Conservation (phyloP, 2,888 invertebrate genomes). For the Lepidocyrtoides sp. region DNA sequence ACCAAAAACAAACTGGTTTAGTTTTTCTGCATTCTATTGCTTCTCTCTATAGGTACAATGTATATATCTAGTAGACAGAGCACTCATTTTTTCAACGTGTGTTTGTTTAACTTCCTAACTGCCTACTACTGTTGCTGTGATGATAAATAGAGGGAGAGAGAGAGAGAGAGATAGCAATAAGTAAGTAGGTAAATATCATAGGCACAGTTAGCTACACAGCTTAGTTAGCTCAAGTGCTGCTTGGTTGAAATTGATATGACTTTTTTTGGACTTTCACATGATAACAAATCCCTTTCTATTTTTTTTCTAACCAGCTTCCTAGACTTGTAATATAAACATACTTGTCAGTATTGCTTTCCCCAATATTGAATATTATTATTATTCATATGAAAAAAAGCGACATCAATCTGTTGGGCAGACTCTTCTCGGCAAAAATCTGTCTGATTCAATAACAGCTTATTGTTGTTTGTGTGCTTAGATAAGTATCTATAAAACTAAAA, state of each 20-base stretch:
- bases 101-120: not conserved
- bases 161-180: too few species aligned
- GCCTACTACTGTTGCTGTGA: not conserved
- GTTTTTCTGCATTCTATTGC: too few species aligned
- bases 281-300: not conserved
- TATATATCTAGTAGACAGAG: not conserved
- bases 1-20: not conserved
- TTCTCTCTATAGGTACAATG: too few species aligned
- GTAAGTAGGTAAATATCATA: not conserved
- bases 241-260: not conserved
- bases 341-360: too few species aligned
- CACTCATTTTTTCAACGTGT: too few species aligned
- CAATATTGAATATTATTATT: not conserved
- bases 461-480: too few species aligned
- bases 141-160: not conserved
- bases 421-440: not conserved
- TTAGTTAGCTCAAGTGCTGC: too few species aligned
- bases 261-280: not conserved
- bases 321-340: too few species aligned
- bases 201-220: not conserved
- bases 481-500: too few species aligned
- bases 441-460: slow-evolving; percentile 22
- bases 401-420: not conserved
- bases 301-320: too few species aligned
- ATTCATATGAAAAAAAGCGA: too few species aligned